Evolutionary conservation across 1,140 invertebrate species (phyloP), one percentile per base, ranked within the genome.

Genomic region (Palaemon carinicauda): DNA sequence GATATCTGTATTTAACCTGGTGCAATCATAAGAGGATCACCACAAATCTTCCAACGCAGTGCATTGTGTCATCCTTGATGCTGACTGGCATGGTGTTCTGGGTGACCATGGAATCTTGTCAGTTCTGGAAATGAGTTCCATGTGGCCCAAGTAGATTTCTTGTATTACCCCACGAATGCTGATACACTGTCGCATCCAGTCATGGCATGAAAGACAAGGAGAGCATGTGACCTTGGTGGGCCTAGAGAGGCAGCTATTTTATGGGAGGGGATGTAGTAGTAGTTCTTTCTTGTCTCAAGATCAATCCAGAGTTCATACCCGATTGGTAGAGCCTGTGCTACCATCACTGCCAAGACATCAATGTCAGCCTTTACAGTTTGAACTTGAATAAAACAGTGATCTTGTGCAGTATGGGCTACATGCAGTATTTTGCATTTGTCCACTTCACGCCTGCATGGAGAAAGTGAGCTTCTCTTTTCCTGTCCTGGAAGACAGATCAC

Each of bases 251-350:
- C 52, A 29, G 71, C 21, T 56, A 60, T 56, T 31, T 75, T 29
- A 77, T 77, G 82, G 53, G 82, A 71, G 56, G 73, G 73, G n/a
- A 83, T 83, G 52, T 84, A 56, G 50, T 14, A 24, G 3, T 74
- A 84, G 73, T 84, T 14, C 12, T 83, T 54, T 12, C 73, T 52
- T 14, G 12, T 83, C 51, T 2, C 50, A 77, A 83, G 50, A 19
- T 27, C 69, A n/a, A 77, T 21, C 74, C 74, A 77, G 29, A 77
- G 74, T 41, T 77, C 74, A 31, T 33, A 3, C 27, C 2, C 19
- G 17, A 10, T 0, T 50, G 19, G 29, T 41, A 77, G 74, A 50
- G 19, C 24, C n/a, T 21, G 69, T 15, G 14, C 5, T 24, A 31
- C n/a, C 24, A 41, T 21, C 33, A 77, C 7, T 4, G n/a, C 31